Evolutionary conservation across 2,888 invertebrate genomes (phyloP).

Genomic region (Xestobium rufovillosum): DNA sequence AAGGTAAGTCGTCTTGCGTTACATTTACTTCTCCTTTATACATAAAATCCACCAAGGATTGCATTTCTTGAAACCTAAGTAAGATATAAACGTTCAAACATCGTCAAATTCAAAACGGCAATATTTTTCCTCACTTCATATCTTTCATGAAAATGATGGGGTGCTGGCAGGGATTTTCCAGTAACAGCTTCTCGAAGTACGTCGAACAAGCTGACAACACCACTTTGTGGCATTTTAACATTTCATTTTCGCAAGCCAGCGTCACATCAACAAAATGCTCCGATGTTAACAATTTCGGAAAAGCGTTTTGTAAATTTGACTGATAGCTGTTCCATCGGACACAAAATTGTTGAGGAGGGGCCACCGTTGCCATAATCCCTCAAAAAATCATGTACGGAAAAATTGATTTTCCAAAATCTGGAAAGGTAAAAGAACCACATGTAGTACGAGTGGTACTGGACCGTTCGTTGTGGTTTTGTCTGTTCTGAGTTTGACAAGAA

Average conservation of each 20-base stretch:
- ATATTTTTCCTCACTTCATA: slow-evolving; percentile 52
- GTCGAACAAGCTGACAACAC: slow-evolving; percentile 80
- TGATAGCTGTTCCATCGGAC: slow-evolving; percentile 79
- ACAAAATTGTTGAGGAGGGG: slow-evolving; percentile 59
- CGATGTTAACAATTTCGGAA: slow-evolving; percentile 65
- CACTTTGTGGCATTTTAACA: slow-evolving; percentile 80
- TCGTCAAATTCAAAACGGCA: slow-evolving; percentile 4
- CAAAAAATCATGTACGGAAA: no score
- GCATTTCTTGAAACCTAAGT: slow-evolving; percentile 68
- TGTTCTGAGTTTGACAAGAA: slow-evolving; percentile 4
- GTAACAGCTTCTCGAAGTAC: slow-evolving; percentile 70
- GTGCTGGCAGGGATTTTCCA: slow-evolving; percentile 80
- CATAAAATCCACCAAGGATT: slow-evolving; percentile 83
- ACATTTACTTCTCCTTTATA: slow-evolving; percentile 86
- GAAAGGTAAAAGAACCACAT: slow-evolving; percentile 11
- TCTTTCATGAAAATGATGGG: slow-evolving; percentile 79
- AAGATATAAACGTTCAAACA: slow-evolving; percentile 11
- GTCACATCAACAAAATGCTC: slow-evolving; percentile 86
- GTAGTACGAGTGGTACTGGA: no score
- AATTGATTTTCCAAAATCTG: slow-evolving; percentile 16
- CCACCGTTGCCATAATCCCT: slow-evolving; percentile 24
- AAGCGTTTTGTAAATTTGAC: slow-evolving; percentile 69
- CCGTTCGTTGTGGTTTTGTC: no score
- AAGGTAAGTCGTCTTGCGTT: slow-evolving; percentile 74
- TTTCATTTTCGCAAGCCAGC: slow-evolving; percentile 77